Evolutionary conservation across 2,797 vertebrate genomes (phyloP).

Genomic region (Enteromius paludinosus): DNA sequence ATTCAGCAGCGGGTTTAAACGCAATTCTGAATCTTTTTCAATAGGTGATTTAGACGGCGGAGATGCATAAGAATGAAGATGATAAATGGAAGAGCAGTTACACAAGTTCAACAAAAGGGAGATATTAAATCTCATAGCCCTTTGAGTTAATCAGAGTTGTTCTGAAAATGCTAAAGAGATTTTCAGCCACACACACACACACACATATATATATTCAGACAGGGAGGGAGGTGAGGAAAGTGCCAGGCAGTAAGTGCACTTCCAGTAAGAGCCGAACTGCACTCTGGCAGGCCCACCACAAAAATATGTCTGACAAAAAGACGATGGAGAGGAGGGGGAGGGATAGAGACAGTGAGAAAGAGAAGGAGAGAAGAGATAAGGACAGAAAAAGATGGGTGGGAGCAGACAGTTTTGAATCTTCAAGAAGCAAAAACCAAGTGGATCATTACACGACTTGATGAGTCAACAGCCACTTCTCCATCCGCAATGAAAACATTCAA

Average conservation of each 20-base stretch:
- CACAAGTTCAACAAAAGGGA: slow-evolving; percentile 30
- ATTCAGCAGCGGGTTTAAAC: not conserved
- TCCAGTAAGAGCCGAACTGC: slow-evolving; percentile 62
- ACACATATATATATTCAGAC: not conserved
- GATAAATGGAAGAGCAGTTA: slow-evolving; percentile 19
- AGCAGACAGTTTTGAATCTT: slow-evolving; percentile 40
- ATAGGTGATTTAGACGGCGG: not conserved
- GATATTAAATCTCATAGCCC: slow-evolving; percentile 24
- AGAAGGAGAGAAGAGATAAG: slow-evolving; percentile 29
- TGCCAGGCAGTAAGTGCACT: slow-evolving; percentile 65
- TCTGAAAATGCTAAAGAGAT: slow-evolving; percentile 25
- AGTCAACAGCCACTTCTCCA: slow-evolving; percentile 48
- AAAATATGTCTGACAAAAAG: slow-evolving; percentile 53
- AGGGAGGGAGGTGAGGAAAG: slow-evolving; percentile 39
- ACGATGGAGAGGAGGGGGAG: slow-evolving; percentile 40
- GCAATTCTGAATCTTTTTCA: not conserved
- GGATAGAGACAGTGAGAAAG: slow-evolving; percentile 16
- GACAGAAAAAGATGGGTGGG: slow-evolving; percentile 17
- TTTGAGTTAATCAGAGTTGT: slow-evolving; percentile 10
- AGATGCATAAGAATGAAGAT: slow-evolving; percentile 1
- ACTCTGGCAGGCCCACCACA: slow-evolving; percentile 62
- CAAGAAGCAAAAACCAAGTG: slow-evolving; percentile 46
- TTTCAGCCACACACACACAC: slow-evolving; percentile 22
- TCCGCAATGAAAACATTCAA: not conserved
- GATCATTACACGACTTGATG: slow-evolving; percentile 54